Conservation (phyloP, 1,140 invertebrate genomes). For the Neotoxoptera formosana region DNA sequence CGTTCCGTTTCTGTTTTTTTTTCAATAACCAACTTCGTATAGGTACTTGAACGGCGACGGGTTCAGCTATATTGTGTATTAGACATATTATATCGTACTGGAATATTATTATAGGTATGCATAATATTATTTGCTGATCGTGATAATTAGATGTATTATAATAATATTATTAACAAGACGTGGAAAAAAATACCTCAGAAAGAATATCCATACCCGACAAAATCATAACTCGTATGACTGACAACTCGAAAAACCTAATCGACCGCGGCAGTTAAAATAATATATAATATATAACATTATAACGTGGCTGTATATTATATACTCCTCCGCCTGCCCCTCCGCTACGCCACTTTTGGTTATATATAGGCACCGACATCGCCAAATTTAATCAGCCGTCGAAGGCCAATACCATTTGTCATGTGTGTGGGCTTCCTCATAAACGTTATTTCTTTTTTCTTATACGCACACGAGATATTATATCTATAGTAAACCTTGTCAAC, state of each 20-base stretch:
- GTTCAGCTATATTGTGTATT: no score
- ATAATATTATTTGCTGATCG: no score
- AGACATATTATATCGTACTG: no score
- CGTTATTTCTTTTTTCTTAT: not conserved
- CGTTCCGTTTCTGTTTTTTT: not conserved
- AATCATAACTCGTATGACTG: not conserved
- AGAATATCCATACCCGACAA: not conserved
- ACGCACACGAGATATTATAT: not conserved
- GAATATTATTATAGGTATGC: no score
- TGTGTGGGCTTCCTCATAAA: not conserved
- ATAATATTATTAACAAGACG: no score
- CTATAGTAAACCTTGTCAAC: not conserved
- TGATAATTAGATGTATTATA: no score
- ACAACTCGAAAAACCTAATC: not conserved
- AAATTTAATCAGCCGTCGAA: not conserved
- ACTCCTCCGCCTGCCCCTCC: not conserved
- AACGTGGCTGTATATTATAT: not conserved
- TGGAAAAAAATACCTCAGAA: no score
- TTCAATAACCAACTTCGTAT: no score
- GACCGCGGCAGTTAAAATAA: not conserved
- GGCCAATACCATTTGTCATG: conserved; percentile 14
- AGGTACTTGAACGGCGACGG: no score
- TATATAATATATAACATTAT: not conserved
- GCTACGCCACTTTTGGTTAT: not conserved
- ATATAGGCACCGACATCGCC: not conserved